Evolutionary conservation across 2,888 invertebrate genomes (phyloP).

Genomic region (Tachina grossa): DNA sequence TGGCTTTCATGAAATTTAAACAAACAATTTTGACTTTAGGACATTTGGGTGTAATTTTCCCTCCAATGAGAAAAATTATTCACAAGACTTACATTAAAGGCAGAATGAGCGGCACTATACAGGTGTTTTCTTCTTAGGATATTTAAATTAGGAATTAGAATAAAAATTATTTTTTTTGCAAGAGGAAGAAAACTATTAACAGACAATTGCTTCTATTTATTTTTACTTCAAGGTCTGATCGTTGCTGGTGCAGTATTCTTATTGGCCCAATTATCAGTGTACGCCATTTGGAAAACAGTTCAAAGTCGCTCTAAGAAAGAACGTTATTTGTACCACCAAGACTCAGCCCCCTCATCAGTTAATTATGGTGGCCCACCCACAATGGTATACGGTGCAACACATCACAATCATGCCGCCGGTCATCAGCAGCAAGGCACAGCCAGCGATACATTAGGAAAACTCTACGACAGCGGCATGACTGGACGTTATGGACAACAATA

Average conservation of each 20-base stretch:
- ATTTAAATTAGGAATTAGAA: too few relatives aligned
- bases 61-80: too few relatives aligned
- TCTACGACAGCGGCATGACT: constrained; percentile 93
- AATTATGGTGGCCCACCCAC: constrained; percentile 77
- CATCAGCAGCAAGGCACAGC: constrained; percentile 84
- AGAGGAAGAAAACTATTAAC: background rate
- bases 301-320: constrained; percentile 81
- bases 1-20: too few relatives aligned
- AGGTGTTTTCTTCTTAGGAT: too few relatives aligned
- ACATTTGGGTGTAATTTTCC: too few relatives aligned
- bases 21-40: too few relatives aligned
- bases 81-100: too few relatives aligned
- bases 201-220: background rate
- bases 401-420: constrained; percentile 74
- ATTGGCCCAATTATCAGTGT: constrained; percentile 92
- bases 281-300: constrained; percentile 91
- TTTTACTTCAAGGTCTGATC: constrained; percentile 86
- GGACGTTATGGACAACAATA: constrained; percentile 84
- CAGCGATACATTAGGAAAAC: constrained; percentile 90
- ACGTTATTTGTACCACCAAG: constrained; percentile 80
- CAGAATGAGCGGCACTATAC: too few relatives aligned
- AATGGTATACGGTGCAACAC: constrained; percentile 78
- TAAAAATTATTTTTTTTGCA: too few relatives aligned
- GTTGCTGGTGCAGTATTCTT: constrained; percentile 94
- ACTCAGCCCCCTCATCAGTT: constrained; percentile 76